These are phyloP conservation scores for Zeus faber DNA, from an alignment of 2,113 vertebrate genomes.

Conservation along the genomic window DNA sequence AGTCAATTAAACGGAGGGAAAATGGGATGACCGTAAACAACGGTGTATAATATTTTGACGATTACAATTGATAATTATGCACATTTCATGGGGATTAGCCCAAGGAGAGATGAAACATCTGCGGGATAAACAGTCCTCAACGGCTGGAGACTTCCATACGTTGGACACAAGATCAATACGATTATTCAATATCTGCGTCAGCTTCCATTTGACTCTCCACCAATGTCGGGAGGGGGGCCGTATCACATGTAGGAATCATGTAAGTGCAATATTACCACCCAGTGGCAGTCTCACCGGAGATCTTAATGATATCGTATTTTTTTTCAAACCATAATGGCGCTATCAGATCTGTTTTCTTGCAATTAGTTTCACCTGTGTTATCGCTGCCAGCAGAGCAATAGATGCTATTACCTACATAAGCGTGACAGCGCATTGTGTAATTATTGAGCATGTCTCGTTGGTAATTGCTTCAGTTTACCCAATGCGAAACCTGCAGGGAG, in stretches of 20 bases:
- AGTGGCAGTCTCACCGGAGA: slow-evolving; percentile 24
- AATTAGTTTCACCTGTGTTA: slow-evolving; percentile 78
- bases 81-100: slow-evolving; percentile 50
- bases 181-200: neutral
- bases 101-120: slow-evolving; percentile 16
- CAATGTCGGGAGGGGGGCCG: slow-evolving; percentile 12
- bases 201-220: slow-evolving; percentile 11
- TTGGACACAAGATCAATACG: slow-evolving; percentile 5
- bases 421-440: slow-evolving; percentile 69
- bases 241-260: neutral
- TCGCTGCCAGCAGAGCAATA: slow-evolving; percentile 58
- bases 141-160: neutral
- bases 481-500: slow-evolving; percentile 39
- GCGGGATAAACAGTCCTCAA: neutral
- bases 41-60: slow-evolving; percentile 45
- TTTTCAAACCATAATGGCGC: slow-evolving; percentile 64
- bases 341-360: slow-evolving; percentile 67
- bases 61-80: slow-evolving; percentile 56
- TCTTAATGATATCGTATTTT: slow-evolving; percentile 45
- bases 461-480: slow-evolving; percentile 75
- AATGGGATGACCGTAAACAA: slow-evolving; percentile 54
- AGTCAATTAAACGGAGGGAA: slow-evolving; percentile 28
- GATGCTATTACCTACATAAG: slow-evolving; percentile 67
- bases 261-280: slow-evolving; percentile 9
- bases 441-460: slow-evolving; percentile 69